Conservation (phyloP, 2,888 invertebrate genomes). For the Argyresthia albistria region DNA sequence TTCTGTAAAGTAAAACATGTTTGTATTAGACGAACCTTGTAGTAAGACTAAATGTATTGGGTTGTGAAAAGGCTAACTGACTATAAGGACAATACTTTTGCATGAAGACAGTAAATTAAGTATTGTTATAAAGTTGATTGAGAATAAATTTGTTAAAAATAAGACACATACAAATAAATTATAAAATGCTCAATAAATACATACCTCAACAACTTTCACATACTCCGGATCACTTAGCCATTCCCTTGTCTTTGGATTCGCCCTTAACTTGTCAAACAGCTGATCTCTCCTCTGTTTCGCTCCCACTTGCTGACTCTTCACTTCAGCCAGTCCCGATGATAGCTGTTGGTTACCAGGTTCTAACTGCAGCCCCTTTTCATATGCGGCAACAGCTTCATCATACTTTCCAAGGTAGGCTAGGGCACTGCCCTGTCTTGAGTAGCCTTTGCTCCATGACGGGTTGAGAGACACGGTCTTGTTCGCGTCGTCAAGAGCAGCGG, state of each 20-base stretch:
- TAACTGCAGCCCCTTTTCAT: conserved; percentile 76
- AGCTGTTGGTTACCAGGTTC: conserved; percentile 84
- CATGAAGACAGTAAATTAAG: too few species aligned
- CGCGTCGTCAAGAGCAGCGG: conserved; percentile 86
- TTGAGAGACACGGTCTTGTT: conserved; percentile 86
- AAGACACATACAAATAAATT: too few species aligned
- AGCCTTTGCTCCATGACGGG: conserved; percentile 90
- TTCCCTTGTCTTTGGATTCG: conserved; percentile 79
- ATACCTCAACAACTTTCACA: conserved; percentile 70
- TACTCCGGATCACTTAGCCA: conserved; percentile 84
- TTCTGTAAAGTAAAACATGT: conserved; percentile 41
- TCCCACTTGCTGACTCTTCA: conserved; percentile 44
- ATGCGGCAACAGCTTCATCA: conserved; percentile 84
- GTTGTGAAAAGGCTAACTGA: background rate
- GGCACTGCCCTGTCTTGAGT: conserved; percentile 91
- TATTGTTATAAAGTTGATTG: too few species aligned
- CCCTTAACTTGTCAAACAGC: conserved; percentile 73
- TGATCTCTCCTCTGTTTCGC: conserved; percentile 26
- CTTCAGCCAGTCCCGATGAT: conserved; percentile 77
- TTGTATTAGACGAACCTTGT: background rate
- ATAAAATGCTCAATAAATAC: background rate
- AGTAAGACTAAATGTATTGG: background rate
- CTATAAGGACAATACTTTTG: background rate
- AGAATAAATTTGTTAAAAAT: too few species aligned
- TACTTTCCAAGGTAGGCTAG: conserved; percentile 81